Evolutionary conservation across 1,140 invertebrate genomes (phyloP).

Genomic region (Drosophila truncata): DNA sequence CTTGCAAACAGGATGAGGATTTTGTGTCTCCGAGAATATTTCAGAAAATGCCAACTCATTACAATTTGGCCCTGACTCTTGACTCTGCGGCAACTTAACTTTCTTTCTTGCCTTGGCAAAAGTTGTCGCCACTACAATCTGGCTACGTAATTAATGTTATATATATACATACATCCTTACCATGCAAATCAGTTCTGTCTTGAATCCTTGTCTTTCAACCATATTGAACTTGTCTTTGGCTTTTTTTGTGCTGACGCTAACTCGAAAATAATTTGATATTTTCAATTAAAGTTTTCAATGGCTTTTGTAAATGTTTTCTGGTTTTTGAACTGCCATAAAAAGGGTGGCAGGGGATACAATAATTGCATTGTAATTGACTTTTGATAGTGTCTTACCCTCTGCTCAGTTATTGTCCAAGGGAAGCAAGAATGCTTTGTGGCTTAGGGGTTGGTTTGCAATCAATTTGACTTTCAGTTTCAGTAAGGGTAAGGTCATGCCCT

Average conservation of each 20-base stretch:
- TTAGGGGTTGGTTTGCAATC: slow-evolving; percentile 24
- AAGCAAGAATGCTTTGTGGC: slow-evolving; percentile 15
- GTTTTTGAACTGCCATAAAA: not conserved
- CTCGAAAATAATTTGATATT: slow-evolving; percentile 79
- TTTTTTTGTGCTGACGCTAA: slow-evolving; percentile 76
- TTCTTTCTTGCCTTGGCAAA: slow-evolving; percentile 17
- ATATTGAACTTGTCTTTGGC: slow-evolving; percentile 33
- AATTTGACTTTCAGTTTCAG: slow-evolving; percentile 33
- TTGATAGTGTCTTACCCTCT: slow-evolving; percentile 46
- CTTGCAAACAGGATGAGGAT: slow-evolving; percentile 18
- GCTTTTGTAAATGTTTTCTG: slow-evolving; percentile 43
- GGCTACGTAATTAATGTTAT: slow-evolving; percentile 50
- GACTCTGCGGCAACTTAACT: slow-evolving; percentile 48
- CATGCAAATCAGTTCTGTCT: slow-evolving; percentile 3
- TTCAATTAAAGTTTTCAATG: slow-evolving; percentile 78
- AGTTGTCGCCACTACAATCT: slow-evolving; percentile 39
- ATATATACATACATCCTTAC: slow-evolving; percentile 5
- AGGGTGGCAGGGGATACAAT: slow-evolving; percentile 20
- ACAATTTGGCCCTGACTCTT: slow-evolving; percentile 72
- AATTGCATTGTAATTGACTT: slow-evolving; percentile 70
- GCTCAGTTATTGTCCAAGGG: not conserved
- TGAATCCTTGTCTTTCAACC: slow-evolving; percentile 7
- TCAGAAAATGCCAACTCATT: slow-evolving; percentile 80
- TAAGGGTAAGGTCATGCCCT: slow-evolving; percentile 22
- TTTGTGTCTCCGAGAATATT: slow-evolving; percentile 58